Evolutionary conservation across 2,797 vertebrate genomes (phyloP).

Genomic region (Ptychadena robeensis): DNA sequence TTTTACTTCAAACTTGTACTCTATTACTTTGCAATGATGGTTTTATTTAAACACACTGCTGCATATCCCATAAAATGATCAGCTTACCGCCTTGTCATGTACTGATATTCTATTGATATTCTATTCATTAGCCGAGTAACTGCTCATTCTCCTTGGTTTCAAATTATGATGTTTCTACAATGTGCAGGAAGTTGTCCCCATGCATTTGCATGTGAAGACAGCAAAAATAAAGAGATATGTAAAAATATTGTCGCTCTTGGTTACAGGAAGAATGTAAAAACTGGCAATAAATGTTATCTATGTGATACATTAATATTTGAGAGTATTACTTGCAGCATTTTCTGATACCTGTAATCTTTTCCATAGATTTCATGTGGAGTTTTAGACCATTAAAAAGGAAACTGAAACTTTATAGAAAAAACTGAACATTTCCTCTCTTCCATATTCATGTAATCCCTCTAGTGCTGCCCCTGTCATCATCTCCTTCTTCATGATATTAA

Average conservation of each 20-base stretch:
- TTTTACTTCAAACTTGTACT: too few relatives aligned
- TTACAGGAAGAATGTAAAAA: not conserved
- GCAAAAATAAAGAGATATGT: not conserved
- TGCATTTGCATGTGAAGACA: not conserved
- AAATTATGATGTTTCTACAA: not conserved
- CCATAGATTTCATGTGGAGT: not conserved
- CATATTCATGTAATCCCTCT: not conserved
- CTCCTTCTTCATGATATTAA: not conserved
- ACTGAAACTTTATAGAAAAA: not conserved
- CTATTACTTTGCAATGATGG: too few relatives aligned
- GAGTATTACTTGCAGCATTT: not conserved
- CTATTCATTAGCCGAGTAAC: not conserved
- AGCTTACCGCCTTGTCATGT: too few relatives aligned
- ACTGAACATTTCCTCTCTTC: not conserved
- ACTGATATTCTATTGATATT: not conserved
- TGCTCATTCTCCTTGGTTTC: not conserved
- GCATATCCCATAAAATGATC: too few relatives aligned
- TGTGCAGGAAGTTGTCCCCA: not conserved
- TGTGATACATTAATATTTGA: not conserved
- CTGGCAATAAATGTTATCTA: not conserved
- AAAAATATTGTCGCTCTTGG: not conserved
- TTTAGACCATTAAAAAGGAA: not conserved
- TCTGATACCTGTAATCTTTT: not conserved
- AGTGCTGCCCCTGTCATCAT: not conserved
- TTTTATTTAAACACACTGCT: too few relatives aligned